phyloP scores from a whole-genome alignment of 2,888 invertebrate species.

The Balanococcus diminutus region DNA sequence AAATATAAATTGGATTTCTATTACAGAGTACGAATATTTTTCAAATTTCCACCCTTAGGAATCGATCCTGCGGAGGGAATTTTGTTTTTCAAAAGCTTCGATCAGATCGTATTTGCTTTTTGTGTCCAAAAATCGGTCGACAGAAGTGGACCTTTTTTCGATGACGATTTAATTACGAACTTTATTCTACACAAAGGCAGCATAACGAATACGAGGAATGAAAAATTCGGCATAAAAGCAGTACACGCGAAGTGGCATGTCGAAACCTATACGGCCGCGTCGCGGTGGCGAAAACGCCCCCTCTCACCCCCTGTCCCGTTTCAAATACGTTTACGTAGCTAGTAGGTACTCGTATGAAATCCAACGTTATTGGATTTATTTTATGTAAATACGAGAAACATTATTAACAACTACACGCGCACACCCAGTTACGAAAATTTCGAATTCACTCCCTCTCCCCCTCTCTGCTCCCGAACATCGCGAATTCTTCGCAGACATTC shows the following conservation, averaged over 20 bases:
- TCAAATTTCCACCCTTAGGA: not conserved
- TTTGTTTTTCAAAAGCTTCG: too few relatives aligned
- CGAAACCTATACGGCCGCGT: conserved; percentile 12
- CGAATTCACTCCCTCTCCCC: not conserved
- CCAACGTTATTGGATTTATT: conserved; percentile 8
- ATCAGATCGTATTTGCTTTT: not conserved
- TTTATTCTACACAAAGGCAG: not conserved
- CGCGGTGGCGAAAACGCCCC: not conserved
- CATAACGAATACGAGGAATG: not conserved
- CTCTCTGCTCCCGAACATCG: not conserved
- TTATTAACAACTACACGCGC: not conserved
- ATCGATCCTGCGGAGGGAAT: not conserved
- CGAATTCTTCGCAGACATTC: conserved; percentile 13
- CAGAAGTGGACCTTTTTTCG: not conserved
- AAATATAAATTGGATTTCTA: not conserved
- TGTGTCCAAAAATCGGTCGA: not conserved
- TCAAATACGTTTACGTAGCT: not conserved
- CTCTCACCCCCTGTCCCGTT: not conserved
- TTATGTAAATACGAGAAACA: not conserved
- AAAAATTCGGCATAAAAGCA: conserved; percentile 7
- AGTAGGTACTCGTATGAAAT: not conserved
- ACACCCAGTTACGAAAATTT: not conserved
- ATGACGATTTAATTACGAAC: conserved; percentile 13
- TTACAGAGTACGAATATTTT: not conserved
- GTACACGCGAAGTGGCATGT: conserved; percentile 12